Conservation (phyloP, 2,888 invertebrate genomes). For the Cerastoderma edule region DNA sequence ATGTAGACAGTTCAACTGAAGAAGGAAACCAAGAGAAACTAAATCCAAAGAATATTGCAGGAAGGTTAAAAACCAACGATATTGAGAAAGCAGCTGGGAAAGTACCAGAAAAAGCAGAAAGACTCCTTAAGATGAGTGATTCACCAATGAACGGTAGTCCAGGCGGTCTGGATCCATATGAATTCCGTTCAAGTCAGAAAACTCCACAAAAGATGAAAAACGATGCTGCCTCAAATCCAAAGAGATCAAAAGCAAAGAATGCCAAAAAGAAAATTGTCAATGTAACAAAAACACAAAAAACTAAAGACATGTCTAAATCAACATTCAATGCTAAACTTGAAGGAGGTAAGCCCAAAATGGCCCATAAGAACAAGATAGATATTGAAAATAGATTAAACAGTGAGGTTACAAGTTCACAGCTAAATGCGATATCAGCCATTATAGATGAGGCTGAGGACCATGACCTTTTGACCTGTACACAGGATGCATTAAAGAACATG, state of each 20-base stretch:
- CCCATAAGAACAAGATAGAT: no score
- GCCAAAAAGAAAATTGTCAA: no score
- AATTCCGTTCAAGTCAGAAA: constrained; percentile 72
- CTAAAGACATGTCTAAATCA: no score
- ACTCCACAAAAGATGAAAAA: constrained; percentile 58
- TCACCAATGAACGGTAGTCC: constrained; percentile 4
- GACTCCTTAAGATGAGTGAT: constrained; percentile 1
- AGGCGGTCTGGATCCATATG: constrained; percentile 69
- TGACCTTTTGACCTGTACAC: constrained; percentile 76
- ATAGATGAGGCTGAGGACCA: constrained; percentile 76
- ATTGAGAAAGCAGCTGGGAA: not conserved
- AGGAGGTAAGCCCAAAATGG: no score
- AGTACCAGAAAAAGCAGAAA: not conserved
- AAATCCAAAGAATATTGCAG: not conserved
- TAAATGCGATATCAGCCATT: no score
- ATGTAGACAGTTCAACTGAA: no score
- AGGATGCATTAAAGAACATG: constrained; percentile 69
- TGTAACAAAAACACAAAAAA: no score
- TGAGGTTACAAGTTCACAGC: no score
- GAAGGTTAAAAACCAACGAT: not conserved
- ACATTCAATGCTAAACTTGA: no score
- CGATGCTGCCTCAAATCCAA: constrained; percentile 28
- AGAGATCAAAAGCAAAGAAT: constrained; percentile 24
- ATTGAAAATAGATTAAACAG: no score
- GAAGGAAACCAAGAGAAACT: constrained; percentile 37